Conservation (phyloP, 2,888 invertebrate genomes). For the Acholoe squamosa region DNA sequence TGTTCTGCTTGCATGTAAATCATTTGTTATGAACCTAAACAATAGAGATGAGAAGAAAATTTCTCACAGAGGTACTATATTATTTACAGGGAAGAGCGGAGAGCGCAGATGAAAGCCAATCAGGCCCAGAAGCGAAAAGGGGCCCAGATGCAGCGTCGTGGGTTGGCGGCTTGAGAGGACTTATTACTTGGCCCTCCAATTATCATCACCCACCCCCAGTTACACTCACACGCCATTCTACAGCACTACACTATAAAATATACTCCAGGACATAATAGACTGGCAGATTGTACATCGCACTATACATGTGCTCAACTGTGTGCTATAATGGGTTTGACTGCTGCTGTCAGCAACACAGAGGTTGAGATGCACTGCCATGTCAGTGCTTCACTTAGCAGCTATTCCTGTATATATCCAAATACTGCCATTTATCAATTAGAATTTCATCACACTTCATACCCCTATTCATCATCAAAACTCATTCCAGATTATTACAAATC, state of each 20-base stretch:
- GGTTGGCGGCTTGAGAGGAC: constrained; percentile 15
- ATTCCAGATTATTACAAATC: too few species aligned
- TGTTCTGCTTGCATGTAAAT: too few species aligned
- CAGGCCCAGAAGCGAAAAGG: constrained; percentile 42
- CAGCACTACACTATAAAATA: too few species aligned
- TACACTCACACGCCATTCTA: too few species aligned
- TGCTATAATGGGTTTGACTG: too few species aligned
- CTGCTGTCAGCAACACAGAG: too few species aligned
- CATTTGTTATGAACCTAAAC: not conserved
- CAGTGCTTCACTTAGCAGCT: too few species aligned
- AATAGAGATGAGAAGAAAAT: not conserved
- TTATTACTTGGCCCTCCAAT: not conserved
- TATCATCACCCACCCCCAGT: too few species aligned
- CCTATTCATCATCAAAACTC: not conserved
- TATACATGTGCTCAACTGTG: too few species aligned
- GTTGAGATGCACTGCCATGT: too few species aligned
- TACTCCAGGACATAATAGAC: too few species aligned
- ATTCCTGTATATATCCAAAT: not conserved
- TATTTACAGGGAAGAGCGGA: constrained; percentile 59
- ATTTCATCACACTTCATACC: not conserved
- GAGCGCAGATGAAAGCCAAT: not conserved
- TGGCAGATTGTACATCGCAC: too few species aligned
- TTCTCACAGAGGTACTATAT: not conserved
- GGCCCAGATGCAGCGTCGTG: constrained; percentile 61
- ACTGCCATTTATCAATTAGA: not conserved